Conservation (phyloP, 2,797 vertebrate genomes). For the Pantherophis vulpinus region DNA sequence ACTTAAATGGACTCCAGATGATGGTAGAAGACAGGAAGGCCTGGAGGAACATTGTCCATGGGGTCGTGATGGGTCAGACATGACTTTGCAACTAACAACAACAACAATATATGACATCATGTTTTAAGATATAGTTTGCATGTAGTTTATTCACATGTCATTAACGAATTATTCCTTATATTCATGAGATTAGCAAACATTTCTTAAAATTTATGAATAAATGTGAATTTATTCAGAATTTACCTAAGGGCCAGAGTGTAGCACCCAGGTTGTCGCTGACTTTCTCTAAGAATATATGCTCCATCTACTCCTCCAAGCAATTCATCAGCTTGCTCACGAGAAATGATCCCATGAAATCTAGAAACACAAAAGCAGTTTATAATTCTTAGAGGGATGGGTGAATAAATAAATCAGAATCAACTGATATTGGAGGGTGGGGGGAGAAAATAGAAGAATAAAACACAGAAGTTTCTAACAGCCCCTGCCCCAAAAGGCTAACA, state of each 20-base stretch:
- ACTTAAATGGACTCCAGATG: too few relatives aligned
- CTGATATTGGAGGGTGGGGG: background rate
- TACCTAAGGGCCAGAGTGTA: conserved; percentile 95
- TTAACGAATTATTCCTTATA: background rate
- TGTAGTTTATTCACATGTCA: background rate
- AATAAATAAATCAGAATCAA: background rate
- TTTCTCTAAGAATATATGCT: conserved; percentile 95
- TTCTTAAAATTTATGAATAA: background rate
- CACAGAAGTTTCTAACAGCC: background rate
- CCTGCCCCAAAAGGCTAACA: background rate
- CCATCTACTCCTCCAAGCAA: conserved; percentile 86
- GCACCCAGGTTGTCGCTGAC: conserved; percentile 92
- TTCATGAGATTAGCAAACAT: background rate
- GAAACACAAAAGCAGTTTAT: conserved; percentile 32
- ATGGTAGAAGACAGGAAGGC: too few relatives aligned
- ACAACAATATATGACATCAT: background rate
- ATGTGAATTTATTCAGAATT: conserved; percentile 9
- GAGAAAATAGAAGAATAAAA: background rate
- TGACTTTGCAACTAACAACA: too few relatives aligned
- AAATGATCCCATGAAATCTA: conserved; percentile 94
- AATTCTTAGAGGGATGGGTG: background rate
- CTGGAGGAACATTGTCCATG: too few relatives aligned
- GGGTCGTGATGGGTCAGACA: too few relatives aligned
- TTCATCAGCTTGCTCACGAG: conserved; percentile 90
- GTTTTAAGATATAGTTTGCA: background rate